Percentiles rank a stretch among this genome's conserved stretches.
Evolutionary conservation across 64 coral and sea anemone species (phyloP).

Genomic region (Actinia tenebrosa): DNA sequence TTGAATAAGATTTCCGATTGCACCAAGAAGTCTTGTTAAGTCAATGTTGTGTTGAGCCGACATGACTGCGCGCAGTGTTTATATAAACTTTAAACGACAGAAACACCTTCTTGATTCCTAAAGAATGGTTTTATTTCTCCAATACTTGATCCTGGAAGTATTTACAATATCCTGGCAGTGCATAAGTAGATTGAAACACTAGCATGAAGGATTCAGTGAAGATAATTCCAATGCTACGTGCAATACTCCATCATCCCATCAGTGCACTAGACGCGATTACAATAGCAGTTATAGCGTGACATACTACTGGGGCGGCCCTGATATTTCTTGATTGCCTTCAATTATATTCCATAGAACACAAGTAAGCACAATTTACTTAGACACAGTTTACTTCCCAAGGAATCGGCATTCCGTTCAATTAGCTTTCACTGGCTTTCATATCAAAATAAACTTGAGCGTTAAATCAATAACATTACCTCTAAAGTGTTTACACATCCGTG

Average conservation of each 20-base stretch:
- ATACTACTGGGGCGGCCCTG: not conserved
- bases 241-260: not conserved
- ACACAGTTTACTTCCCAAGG: not conserved
- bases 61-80: not conserved
- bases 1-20: not conserved
- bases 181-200: not conserved
- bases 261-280: not conserved
- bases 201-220: not conserved
- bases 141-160: not conserved
- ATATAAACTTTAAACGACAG: not conserved
- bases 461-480: conserved; percentile 10
- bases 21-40: not conserved
- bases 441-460: conserved; percentile 2
- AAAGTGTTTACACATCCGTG: conserved; percentile 22
- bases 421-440: conserved; percentile 1
- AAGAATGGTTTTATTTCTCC: not conserved
- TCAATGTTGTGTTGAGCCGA: not conserved
- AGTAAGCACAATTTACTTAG: not conserved
- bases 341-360: not conserved
- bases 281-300: conserved; percentile 1
- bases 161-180: not conserved
- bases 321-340: conserved; percentile 3
- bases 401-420: not conserved
- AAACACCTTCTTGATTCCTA: not conserved
- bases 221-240: not conserved